Evolutionary conservation across 2,113 vertebrate species (phyloP), one percentile per base, ranked within the genome.

Genomic region (Misgurnus mizolepis): DNA sequence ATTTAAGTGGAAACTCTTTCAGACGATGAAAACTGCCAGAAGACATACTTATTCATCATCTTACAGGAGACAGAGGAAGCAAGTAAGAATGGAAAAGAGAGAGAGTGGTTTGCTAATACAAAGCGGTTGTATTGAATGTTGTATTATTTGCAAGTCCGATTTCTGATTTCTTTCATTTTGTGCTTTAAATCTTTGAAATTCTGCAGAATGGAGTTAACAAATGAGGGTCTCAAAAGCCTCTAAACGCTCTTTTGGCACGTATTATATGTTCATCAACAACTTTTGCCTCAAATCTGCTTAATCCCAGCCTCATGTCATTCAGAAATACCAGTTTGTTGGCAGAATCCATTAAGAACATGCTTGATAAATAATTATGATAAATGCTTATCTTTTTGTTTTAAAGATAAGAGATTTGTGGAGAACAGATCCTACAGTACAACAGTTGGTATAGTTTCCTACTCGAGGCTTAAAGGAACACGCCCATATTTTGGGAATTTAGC

Each of bases 1-100:
- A 66, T 61, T 43, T 60, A 64, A 81, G 80, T 79, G 72, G 73
- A 72, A 80, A 74, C n/a, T 39, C 39, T 56, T 41, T 84, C 11
- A 83, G 70, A 41, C 17, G 60, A 47, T 53, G 6, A 61, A 68
- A 68, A 40, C 39, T 49, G 60, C 22, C 62, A 53, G 47, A 5
- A 40, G 27, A 66, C 75, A 40, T 53, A 81, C 49, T 50, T 56
- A 43, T 53, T 68, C 45, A 66, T 49, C 17, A 11, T 65, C 27
- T 69, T 70, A 34, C 2, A 0, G 62, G 15, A 49, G 6, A 60
- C 10, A 79, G 34, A 67, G 17, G 27, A 53, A 15, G 11, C 22
- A 22, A 73, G 40, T 4, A 17, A 55, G 49, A 67, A 11, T 67
- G 70, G 34, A 15, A 11, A 45, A 22, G 47, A 15, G 5, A 66